phyloP scores from a whole-genome alignment of 2,888 invertebrate species.

The Tipula vernalis region DNA sequence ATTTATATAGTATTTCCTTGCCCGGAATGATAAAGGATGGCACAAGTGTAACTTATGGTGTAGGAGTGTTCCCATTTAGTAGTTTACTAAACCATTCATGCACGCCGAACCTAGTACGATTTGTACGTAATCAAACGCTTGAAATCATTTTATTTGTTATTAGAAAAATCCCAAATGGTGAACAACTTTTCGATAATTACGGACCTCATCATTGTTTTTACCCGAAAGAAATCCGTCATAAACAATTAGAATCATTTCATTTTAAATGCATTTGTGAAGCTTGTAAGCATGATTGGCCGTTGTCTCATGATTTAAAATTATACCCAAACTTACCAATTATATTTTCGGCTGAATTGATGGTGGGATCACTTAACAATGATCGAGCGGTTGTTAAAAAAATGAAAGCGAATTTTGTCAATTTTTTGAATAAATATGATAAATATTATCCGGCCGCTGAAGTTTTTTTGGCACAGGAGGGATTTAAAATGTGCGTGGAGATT shows the following conservation, averaged over 20 bases:
- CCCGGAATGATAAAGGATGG: slow-evolving; percentile 34
- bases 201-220: slow-evolving; percentile 66
- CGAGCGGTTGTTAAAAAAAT: slow-evolving; percentile 29
- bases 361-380: slow-evolving; percentile 26
- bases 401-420: slow-evolving; percentile 29
- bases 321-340: slow-evolving; percentile 28
- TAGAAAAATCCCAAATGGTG: slow-evolving; percentile 54
- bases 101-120: slow-evolving; percentile 63
- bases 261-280: slow-evolving; percentile 68
- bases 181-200: slow-evolving; percentile 69
- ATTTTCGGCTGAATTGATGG: slow-evolving; percentile 24
- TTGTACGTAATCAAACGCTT: slow-evolving; percentile 41
- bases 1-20: slow-evolving; percentile 67
- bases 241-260: slow-evolving; percentile 59
- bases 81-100: slow-evolving; percentile 83
- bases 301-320: slow-evolving; percentile 36
- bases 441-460: slow-evolving; percentile 32
- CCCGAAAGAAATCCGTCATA: slow-evolving; percentile 41
- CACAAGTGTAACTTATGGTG: slow-evolving; percentile 29
- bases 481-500: slow-evolving; percentile 34
- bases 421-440: slow-evolving; percentile 25
- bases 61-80: slow-evolving; percentile 61
- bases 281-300: slow-evolving; percentile 58
- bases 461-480: slow-evolving; percentile 30
- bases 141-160: slow-evolving; percentile 45